These are phyloP conservation scores for Nothobranchius kuhntae DNA, from an alignment of 2,113 vertebrate genomes.

Conservation along the genomic window DNA sequence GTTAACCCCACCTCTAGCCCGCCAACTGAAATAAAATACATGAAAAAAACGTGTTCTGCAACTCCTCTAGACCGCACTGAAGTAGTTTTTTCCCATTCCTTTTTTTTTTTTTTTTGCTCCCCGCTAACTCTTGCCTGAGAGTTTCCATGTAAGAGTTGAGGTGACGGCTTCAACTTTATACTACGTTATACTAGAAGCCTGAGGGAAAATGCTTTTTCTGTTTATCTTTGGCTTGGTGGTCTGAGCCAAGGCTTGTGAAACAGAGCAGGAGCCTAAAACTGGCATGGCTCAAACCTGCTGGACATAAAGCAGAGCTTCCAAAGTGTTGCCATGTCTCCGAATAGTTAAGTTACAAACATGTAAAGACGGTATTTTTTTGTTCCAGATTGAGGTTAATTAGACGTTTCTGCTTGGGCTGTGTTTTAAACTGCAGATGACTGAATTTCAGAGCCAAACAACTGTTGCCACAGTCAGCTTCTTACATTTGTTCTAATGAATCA, in stretches of 20 bases:
- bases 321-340: constrained; percentile 37
- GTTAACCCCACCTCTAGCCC: constrained; percentile 57
- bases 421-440: constrained; percentile 31
- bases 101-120: constrained; percentile 11
- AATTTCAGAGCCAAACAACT: constrained; percentile 1
- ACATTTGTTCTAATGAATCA: no score
- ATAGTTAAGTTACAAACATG: constrained; percentile 4
- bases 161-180: constrained; percentile 67
- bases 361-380: background rate
- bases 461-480: no score
- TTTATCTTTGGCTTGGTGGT: constrained; percentile 66
- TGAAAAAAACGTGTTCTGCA: constrained; percentile 54
- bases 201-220: constrained; percentile 55
- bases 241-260: constrained; percentile 51
- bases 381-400: constrained; percentile 44
- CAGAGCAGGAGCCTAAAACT: constrained; percentile 34
- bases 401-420: constrained; percentile 28
- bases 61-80: constrained; percentile 46
- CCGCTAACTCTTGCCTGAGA: constrained; percentile 53
- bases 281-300: constrained; percentile 23
- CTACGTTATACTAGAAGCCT: constrained; percentile 57
- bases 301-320: constrained; percentile 13
- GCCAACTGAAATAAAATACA: constrained; percentile 61
- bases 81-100: background rate
- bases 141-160: constrained; percentile 62